phyloP scores from a whole-genome alignment of 2,888 invertebrate species.

The Tetranychus piercei region DNA sequence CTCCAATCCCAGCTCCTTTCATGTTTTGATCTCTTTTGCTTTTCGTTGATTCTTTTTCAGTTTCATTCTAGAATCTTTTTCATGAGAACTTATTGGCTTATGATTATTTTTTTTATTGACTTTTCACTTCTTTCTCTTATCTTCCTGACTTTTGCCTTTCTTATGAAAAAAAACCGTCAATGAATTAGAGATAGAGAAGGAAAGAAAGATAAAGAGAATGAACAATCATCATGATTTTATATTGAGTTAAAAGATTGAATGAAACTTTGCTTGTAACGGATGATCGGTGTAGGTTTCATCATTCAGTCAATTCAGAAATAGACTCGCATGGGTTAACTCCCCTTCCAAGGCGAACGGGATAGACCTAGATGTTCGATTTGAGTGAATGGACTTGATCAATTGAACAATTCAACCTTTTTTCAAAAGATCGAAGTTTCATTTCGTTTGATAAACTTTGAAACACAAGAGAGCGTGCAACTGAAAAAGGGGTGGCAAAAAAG shows the following conservation, averaged over 20 bases:
- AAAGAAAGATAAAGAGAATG: not conserved
- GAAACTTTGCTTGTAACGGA: not conserved
- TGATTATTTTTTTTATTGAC: not conserved
- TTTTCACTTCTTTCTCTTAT: too few relatives aligned
- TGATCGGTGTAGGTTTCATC: not conserved
- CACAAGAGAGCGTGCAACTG: not conserved
- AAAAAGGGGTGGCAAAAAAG: not conserved
- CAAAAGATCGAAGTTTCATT: not conserved
- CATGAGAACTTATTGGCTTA: not conserved
- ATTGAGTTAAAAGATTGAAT: not conserved
- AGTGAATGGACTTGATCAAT: not conserved
- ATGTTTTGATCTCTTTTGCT: not conserved
- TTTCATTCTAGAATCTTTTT: not conserved
- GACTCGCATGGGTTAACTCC: not conserved
- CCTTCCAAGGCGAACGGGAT: not conserved
- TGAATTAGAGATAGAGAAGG: not conserved
- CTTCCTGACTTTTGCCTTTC: not conserved
- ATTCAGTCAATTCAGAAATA: not conserved
- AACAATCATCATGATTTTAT: not conserved
- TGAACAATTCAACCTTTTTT: not conserved
- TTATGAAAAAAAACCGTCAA: not conserved
- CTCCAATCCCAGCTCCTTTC: not conserved
- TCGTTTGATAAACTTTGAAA: not conserved
- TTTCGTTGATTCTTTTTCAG: not conserved
- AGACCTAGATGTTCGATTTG: not conserved